Percentiles rank a stretch among this genome's conserved stretches.
phyloP scores from a whole-genome alignment of 2,113 vertebrate genomes.

The Cranoglanis bouderius region DNA sequence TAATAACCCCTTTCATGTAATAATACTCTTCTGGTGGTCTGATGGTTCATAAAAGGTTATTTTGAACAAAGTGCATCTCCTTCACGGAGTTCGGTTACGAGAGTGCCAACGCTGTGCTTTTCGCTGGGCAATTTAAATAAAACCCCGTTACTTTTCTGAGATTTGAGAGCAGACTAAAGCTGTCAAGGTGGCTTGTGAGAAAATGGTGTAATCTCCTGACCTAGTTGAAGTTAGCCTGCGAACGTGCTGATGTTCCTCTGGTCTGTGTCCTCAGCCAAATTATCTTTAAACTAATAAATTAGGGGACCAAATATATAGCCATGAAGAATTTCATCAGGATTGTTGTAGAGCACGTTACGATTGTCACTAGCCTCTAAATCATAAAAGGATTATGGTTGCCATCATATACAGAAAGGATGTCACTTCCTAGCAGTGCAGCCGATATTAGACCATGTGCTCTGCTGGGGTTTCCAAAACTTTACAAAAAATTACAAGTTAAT shows the following conservation, averaged over 20 bases:
- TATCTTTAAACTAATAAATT: not conserved
- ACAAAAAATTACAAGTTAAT: not conserved
- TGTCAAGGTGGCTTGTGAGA: slow-evolving; percentile 16
- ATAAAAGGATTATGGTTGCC: not conserved
- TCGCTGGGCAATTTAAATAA: slow-evolving; percentile 35
- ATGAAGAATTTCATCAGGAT: not conserved
- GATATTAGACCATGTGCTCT: not conserved
- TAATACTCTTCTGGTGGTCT: slow-evolving; percentile 37
- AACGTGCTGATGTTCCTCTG: slow-evolving; percentile 6
- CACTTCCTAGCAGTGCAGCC: not conserved
- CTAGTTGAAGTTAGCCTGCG: slow-evolving; percentile 5
- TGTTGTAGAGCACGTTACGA: not conserved
- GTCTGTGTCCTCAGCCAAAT: not conserved
- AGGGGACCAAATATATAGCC: not conserved
- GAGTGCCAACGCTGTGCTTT: slow-evolving; percentile 12
- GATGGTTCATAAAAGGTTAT: slow-evolving; percentile 32
- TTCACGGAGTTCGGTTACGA: slow-evolving; percentile 5
- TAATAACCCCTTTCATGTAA: slow-evolving; percentile 35
- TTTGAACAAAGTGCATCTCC: slow-evolving; percentile 29
- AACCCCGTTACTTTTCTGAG: slow-evolving; percentile 12
- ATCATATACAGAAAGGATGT: not conserved
- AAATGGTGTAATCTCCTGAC: slow-evolving; percentile 24
- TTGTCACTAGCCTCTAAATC: not conserved
- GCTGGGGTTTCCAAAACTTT: not conserved
- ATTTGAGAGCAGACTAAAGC: slow-evolving; percentile 7